phyloP scores from a whole-genome alignment of 2,797 vertebrate species.

The Lateolabrax maculatus region DNA sequence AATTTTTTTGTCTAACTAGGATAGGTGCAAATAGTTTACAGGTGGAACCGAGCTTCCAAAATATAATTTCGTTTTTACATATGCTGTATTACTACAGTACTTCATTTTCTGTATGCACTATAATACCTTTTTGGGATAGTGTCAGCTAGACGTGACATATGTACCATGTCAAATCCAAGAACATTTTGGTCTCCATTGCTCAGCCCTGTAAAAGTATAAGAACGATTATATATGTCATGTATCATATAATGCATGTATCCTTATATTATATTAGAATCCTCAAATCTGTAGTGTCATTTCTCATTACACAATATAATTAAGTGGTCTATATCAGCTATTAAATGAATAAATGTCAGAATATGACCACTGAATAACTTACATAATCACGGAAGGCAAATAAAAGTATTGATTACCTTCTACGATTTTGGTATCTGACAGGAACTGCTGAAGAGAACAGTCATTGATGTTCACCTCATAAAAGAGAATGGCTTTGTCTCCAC shows the following conservation, averaged over 20 bases:
- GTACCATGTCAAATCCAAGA: constrained; percentile 44
- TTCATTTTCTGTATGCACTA: background rate
- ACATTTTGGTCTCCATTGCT: constrained; percentile 12
- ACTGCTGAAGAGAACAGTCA: constrained; percentile 43
- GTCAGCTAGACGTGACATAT: constrained; percentile 16
- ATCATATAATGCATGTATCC: background rate
- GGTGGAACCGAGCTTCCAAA: background rate
- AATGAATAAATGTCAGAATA: background rate
- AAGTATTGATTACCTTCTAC: constrained; percentile 53
- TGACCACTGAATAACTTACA: background rate
- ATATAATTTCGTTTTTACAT: background rate
- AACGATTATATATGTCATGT: background rate
- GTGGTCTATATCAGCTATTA: background rate
- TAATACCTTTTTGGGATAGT: constrained; percentile 18
- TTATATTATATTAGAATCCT: background rate
- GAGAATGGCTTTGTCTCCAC: constrained; percentile 57
- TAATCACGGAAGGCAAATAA: background rate
- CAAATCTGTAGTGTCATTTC: background rate
- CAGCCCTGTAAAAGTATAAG: constrained; percentile 18
- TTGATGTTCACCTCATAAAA: constrained; percentile 61
- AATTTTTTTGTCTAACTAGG: too few species aligned
- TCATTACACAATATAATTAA: background rate
- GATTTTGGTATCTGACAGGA: constrained; percentile 50
- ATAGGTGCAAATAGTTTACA: background rate
- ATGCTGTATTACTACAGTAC: background rate